Evolutionary conservation across 2,888 invertebrate genomes (phyloP).

Genomic region (Homarus gammarus): DNA sequence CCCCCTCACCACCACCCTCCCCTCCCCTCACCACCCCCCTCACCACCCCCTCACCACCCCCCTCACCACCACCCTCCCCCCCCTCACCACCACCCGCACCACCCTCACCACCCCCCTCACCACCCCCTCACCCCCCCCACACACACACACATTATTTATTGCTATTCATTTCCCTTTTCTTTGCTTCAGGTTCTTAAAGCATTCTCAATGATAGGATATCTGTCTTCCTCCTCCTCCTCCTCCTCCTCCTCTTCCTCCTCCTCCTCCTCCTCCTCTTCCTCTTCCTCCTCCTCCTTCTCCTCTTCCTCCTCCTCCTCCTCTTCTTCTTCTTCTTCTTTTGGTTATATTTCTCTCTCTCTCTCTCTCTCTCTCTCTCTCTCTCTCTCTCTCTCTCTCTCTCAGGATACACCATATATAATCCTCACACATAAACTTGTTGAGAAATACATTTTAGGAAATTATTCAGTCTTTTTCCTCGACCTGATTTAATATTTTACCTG

Average conservation of each 20-base stretch:
- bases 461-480: background rate
- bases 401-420: background rate
- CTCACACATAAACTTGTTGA: background rate
- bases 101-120: background rate
- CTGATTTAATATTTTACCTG: too few species aligned
- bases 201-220: background rate
- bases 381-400: background rate
- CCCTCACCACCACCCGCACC: background rate
- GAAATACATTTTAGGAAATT: background rate
- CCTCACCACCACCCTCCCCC: too few species aligned
- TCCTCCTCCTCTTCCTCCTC: background rate
- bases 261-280: background rate
- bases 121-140: too few species aligned
- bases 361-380: constrained; percentile 3
- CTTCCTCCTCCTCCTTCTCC: background rate
- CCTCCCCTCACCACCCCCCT: too few species aligned
- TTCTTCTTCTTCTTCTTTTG: background rate
- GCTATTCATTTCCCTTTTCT: too few species aligned
- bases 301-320: background rate
- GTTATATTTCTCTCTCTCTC: background rate
- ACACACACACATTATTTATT: too few species aligned
- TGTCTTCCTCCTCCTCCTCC: background rate
- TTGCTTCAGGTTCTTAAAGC: too few species aligned
- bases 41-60: too few species aligned
- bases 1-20: too few species aligned